Evolutionary conservation across 2,888 invertebrate genomes (phyloP), one percentile per base, ranked within the genome.

Genomic region (Atethmia centrago): DNA sequence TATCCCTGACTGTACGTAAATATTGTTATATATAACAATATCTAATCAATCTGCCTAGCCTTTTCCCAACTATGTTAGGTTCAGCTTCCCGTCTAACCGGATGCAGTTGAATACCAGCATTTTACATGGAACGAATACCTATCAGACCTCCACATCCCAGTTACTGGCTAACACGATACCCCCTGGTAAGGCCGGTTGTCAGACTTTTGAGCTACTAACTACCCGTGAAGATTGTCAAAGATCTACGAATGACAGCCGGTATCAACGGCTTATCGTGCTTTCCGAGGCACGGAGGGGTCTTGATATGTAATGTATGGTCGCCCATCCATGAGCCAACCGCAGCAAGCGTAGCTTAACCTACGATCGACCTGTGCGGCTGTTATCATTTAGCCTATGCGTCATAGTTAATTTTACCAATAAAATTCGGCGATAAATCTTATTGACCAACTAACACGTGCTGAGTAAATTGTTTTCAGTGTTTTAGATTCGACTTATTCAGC

Each of bases 401-500:
- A 51, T 9, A 40, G 40, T 8, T 1, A 28, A 66, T 7, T 58
- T 28, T 10, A 61, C n/a, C n/a, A 61, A 61, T 5, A 40, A n/a
- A 31, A 25, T 61, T 25, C 16, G 25, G 40, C n/a, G 40, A n/a
- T 42, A 10, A 16, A 25, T 42, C 19, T 19, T 61, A 63, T 51
- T 51, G 51, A 45, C 21, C 1, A 28, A 53, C 45, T 53, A 40
- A 55, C 28, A 55, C 45, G 9, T 12, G 9, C 61, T 47, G 5
- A 36, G 19, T 53, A 42, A 25, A 71, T 36, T 47, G 36, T 25
- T 51, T 64, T 19, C n/a, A 56, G 56, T 49, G 42, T 66, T 67
- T 65, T 25, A 55, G 53, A 66, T 49, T 59, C 21, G 40, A 62
- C n/a, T 56, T 40, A 31, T 56, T 79, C 42, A 74, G 28, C n/a